A percentile compares a stretch with the other conserved stretches of the same genome.
Evolutionary conservation across 2,113 vertebrate species (phyloP).

Genomic region (Scolopax mira): DNA sequence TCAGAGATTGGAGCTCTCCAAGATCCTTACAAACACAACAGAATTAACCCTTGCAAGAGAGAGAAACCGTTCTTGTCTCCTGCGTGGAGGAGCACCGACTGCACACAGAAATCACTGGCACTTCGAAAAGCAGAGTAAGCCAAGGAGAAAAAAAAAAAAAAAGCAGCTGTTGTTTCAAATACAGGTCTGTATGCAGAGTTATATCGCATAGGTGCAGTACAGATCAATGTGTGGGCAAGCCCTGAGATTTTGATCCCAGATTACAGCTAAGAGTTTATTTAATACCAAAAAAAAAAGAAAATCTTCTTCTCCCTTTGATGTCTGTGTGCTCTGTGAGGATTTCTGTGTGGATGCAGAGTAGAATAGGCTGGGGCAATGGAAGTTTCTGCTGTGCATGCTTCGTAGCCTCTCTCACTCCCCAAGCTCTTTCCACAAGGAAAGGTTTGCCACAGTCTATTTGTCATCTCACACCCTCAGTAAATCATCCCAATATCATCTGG

Average conservation of each 20-base stretch:
- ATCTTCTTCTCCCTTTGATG: not conserved
- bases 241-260: not conserved
- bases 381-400: not conserved
- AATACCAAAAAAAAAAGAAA: not conserved
- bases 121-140: not conserved
- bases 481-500: slow-evolving; percentile 22
- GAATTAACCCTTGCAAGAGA: not conserved
- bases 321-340: not conserved
- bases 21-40: not conserved
- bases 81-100: rapidly evolving
- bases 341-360: not conserved
- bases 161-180: not conserved
- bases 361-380: not conserved
- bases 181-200: not conserved
- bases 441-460: not conserved
- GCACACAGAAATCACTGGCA: not conserved
- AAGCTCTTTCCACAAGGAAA: not conserved
- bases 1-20: not conserved
- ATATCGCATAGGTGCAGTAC: not conserved
- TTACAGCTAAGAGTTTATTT: not conserved
- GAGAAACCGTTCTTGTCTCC: not conserved
- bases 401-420: not conserved
- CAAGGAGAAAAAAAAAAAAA: too few relatives aligned
- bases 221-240: not conserved
- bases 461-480: slow-evolving; percentile 1